These are phyloP conservation scores for Conger conger DNA, from an alignment of 2,113 vertebrate genomes.

Conservation along the genomic window DNA sequence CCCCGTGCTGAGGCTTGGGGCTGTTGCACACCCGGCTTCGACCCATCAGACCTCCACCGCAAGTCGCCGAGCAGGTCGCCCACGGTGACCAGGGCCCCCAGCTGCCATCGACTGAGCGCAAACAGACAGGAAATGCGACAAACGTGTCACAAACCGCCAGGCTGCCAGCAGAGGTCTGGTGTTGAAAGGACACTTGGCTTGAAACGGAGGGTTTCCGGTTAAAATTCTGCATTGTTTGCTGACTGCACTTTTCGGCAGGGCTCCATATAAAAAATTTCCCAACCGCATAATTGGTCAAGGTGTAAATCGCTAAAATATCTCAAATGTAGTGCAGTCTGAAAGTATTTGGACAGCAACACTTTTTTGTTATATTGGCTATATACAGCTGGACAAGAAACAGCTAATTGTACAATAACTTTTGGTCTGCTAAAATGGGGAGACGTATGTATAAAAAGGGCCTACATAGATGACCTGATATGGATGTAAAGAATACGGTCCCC, in stretches of 20 bases:
- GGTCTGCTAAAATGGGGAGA: no score
- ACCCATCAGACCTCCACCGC: slow-evolving; percentile 85
- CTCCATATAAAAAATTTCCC: not conserved
- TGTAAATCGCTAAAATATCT: no score
- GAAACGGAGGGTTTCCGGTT: not conserved
- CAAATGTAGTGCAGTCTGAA: no score
- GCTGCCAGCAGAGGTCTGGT: not conserved
- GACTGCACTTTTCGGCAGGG: not conserved
- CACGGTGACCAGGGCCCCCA: slow-evolving; percentile 92
- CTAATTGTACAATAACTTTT: no score
- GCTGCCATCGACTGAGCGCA: slow-evolving; percentile 79
- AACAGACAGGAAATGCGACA: not conserved
- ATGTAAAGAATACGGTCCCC: no score
- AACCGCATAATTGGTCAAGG: not conserved
- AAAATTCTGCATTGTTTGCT: not conserved
- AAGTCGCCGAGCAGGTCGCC: slow-evolving; percentile 85
- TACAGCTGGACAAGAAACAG: no score
- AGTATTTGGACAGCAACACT: no score
- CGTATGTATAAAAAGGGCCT: no score
- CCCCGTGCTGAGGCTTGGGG: slow-evolving; percentile 81
- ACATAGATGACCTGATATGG: no score
- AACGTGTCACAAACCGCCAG: not conserved
- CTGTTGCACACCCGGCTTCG: slow-evolving; percentile 82
- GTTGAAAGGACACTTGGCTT: not conserved
- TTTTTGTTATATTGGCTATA: no score